phyloP scores from a whole-genome alignment of 2,888 invertebrate genomes.

The Neoitamus cyanurus region DNA sequence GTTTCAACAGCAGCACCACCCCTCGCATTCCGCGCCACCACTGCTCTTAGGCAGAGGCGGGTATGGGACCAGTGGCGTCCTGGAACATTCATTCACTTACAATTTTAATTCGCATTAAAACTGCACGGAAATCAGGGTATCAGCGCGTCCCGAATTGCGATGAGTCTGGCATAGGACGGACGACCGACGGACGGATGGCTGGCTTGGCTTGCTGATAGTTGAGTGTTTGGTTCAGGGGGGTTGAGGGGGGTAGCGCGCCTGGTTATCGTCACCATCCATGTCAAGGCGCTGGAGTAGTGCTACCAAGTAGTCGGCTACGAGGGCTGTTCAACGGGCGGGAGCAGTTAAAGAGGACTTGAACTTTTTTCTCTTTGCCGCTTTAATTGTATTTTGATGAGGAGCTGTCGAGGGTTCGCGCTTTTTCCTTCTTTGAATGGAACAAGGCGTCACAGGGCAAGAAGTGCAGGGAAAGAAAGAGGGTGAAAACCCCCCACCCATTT shows the following conservation, averaged over 20 bases:
- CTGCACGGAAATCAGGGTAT: constrained; percentile 54
- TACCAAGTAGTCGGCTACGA: not conserved
- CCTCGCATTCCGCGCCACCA: not conserved
- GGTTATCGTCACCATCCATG: constrained; percentile 5
- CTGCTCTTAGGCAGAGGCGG: not conserved
- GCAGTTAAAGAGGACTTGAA: constrained; percentile 1
- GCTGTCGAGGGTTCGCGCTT: constrained; percentile 32
- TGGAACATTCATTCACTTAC: constrained; percentile 51
- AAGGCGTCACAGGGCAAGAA: not conserved
- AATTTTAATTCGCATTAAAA: constrained; percentile 55
- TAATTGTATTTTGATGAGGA: constrained; percentile 6
- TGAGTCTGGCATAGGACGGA: not conserved
- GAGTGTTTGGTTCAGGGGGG: not conserved
- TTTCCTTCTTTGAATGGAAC: constrained; percentile 43
- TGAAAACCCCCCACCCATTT: not conserved
- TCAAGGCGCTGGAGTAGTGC: not conserved
- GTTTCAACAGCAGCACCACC: not conserved
- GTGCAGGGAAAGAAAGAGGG: constrained; percentile 25
- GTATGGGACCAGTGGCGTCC: not conserved
- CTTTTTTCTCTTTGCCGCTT: not conserved
- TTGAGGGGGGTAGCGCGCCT: not conserved
- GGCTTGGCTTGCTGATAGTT: not conserved
- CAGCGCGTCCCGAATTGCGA: constrained; percentile 30
- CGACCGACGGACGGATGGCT: not conserved
- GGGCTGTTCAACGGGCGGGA: not conserved